phyloP scores from a whole-genome alignment of 2,113 vertebrate genomes.

The Cyanistes caeruleus region DNA sequence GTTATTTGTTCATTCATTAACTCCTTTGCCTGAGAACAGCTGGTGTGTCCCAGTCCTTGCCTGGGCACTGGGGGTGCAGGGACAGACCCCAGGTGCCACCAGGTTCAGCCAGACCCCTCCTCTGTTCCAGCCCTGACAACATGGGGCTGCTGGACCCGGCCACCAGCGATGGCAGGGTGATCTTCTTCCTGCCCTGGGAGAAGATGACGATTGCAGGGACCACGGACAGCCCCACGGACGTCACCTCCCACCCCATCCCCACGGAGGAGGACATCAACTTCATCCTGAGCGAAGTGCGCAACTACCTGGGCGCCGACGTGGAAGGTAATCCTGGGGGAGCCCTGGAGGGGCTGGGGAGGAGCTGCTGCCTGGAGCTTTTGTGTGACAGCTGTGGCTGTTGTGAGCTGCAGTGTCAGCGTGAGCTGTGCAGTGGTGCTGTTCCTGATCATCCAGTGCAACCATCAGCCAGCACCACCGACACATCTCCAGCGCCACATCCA shows the following conservation, averaged over 20 bases:
- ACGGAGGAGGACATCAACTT: constrained; percentile 91
- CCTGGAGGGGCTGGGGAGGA: rapidly evolving
- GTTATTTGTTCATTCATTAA: rapidly evolving
- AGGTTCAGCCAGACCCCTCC: neutral
- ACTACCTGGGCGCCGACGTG: constrained; percentile 90
- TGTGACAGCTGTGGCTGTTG: rapidly evolving
- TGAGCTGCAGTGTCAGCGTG: rapidly evolving
- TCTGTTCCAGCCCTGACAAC: constrained; percentile 87
- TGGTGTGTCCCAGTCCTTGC: rapidly evolving
- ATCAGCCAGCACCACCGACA: rapidly evolving
- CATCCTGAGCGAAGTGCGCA: constrained; percentile 89
- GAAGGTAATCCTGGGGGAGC: constrained; percentile 78
- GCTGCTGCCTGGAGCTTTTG: neutral
- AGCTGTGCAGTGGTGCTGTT: neutral
- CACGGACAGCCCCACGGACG: constrained; percentile 88
- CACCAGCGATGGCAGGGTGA: constrained; percentile 94
- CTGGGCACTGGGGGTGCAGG: neutral
- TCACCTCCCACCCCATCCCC: constrained; percentile 89
- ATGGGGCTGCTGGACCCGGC: constrained; percentile 97
- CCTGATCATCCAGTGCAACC: neutral
- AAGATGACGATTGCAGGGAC: constrained; percentile 98
- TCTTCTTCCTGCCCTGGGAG: constrained; percentile 98
- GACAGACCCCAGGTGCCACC: neutral
- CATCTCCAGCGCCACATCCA: rapidly evolving
- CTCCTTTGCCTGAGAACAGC: neutral